A percentile compares a stretch with the other conserved stretches of the same genome.
phyloP scores from a whole-genome alignment of 2,113 vertebrate genomes.

The Camelus bactrianus region DNA sequence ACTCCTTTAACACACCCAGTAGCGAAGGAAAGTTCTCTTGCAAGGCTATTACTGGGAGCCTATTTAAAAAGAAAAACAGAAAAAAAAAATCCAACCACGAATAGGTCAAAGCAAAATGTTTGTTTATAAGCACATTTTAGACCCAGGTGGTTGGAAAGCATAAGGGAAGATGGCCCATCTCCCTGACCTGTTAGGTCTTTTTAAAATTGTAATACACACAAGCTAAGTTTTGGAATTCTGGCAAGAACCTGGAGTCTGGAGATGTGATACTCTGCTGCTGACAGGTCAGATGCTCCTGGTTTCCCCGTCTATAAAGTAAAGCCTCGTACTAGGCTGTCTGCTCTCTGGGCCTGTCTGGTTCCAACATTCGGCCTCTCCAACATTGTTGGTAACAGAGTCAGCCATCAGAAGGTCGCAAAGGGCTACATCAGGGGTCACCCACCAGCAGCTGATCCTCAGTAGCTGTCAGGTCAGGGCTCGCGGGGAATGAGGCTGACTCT shows the following conservation, averaged over 20 bases:
- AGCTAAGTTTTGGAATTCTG: background rate
- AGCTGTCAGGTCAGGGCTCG: background rate
- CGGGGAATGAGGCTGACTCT: accelerated
- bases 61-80: slow-evolving; percentile 68
- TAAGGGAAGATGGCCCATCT: background rate
- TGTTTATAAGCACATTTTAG: background rate
- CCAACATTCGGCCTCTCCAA: background rate
- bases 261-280: background rate
- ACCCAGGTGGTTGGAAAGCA: too few relatives aligned
- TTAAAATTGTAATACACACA: background rate
- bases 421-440: background rate
- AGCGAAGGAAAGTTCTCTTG: slow-evolving; percentile 94
- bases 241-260: background rate
- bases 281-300: background rate
- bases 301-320: background rate
- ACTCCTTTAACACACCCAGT: slow-evolving; percentile 94
- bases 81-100: background rate
- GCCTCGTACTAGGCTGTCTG: background rate
- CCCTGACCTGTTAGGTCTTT: background rate
- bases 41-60: slow-evolving; percentile 90
- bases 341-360: background rate
- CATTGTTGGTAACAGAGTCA: accelerated
- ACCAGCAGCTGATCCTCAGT: background rate
- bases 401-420: background rate
- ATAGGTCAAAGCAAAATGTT: background rate